Conservation (phyloP, 1,140 invertebrate genomes). For the Camponotus floridanus region DNA sequence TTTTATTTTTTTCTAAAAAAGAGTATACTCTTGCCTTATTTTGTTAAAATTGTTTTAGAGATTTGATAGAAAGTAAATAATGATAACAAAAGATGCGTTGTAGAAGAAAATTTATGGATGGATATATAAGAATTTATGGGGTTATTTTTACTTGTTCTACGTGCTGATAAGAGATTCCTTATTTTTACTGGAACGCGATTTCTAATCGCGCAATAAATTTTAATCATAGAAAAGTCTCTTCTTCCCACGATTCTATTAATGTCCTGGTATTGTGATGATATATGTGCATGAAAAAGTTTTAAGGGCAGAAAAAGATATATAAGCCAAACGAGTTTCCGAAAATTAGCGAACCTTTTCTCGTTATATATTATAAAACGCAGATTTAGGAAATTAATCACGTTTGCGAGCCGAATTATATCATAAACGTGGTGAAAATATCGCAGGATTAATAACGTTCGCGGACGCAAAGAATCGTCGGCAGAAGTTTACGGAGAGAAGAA, state of each 20-base stretch:
- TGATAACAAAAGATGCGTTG: too few relatives aligned
- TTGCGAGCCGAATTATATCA: not conserved
- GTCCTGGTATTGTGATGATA: not conserved
- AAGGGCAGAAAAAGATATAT: not conserved
- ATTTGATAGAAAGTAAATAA: too few relatives aligned
- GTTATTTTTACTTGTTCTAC: too few relatives aligned
- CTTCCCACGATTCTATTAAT: not conserved
- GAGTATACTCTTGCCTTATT: too few relatives aligned
- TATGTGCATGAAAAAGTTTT: not conserved
- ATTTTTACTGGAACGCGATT: too few relatives aligned
- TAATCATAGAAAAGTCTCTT: not conserved
- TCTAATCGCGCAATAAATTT: not conserved
- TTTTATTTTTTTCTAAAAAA: too few relatives aligned
- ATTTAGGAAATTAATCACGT: constrained; percentile 1
- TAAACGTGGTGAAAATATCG: not conserved
- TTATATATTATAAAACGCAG: not conserved
- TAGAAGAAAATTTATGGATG: too few relatives aligned
- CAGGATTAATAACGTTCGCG: constrained; percentile 64
- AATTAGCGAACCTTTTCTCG: not conserved
- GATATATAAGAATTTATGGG: too few relatives aligned
- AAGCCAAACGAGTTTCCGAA: too few relatives aligned
- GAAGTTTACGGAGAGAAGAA: constrained; percentile 20
- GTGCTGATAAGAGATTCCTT: too few relatives aligned
- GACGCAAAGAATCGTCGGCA: not conserved
- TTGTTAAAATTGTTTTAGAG: too few relatives aligned